These are phyloP conservation scores for Clarias macrocephalus DNA, from an alignment of 2,113 vertebrate genomes.

Conservation along the genomic window DNA sequence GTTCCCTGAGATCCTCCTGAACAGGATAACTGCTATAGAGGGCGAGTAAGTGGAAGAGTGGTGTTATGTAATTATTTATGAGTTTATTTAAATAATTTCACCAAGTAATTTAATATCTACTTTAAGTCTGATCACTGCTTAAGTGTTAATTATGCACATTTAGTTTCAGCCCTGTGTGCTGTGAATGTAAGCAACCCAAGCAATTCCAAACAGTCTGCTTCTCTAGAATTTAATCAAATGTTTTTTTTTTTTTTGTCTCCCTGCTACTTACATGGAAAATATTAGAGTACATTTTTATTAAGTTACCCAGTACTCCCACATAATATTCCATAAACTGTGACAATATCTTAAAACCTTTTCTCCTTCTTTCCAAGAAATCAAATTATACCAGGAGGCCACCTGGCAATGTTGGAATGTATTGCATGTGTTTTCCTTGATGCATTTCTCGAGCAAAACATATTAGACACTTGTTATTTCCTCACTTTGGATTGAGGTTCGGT, in stretches of 20 bases:
- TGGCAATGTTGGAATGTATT: not conserved
- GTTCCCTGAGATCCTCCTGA: no score
- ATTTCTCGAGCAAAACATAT: not conserved
- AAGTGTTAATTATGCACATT: not conserved
- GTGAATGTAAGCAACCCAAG: not conserved
- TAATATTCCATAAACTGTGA: not conserved
- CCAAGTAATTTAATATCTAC: not conserved
- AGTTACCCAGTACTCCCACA: not conserved
- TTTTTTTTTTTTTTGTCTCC: no score
- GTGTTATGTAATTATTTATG: no score
- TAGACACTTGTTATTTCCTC: constrained; percentile 2
- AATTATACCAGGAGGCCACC: not conserved
- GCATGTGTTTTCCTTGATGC: not conserved
- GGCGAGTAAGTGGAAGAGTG: no score
- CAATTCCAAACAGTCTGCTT: not conserved
- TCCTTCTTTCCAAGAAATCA: not conserved
- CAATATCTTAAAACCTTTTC: not conserved
- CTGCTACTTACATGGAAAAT: not conserved
- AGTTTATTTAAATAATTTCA: not conserved
- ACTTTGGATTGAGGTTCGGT: constrained; percentile 10
- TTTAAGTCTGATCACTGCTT: not conserved
- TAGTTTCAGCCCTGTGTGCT: not conserved
- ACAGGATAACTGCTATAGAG: no score
- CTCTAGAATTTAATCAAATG: not conserved
- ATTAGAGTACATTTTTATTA: not conserved